Conservation (phyloP, 1,140 invertebrate species). For the Achatina immaculata region DNA sequence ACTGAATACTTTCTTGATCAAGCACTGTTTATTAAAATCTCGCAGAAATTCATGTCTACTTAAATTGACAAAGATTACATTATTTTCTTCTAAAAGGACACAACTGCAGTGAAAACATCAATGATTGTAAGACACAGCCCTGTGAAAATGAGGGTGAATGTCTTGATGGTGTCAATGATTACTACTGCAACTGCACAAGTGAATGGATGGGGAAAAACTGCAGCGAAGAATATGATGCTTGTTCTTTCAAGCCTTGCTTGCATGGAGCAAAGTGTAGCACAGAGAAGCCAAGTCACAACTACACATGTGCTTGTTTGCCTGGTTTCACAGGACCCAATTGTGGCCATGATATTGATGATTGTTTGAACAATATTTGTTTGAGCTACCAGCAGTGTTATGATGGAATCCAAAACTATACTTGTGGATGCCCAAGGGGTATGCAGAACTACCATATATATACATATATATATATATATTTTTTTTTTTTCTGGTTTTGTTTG, state of each 20-base stretch:
- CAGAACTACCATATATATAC: not conserved
- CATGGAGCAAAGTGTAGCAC: conserved; percentile 55
- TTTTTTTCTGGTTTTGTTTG: no score
- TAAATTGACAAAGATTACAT: no score
- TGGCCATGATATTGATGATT: conserved; percentile 55
- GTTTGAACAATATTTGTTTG: conserved; percentile 42
- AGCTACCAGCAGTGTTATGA: conserved; percentile 47
- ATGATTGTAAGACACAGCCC: conserved; percentile 71
- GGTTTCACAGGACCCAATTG: conserved; percentile 62
- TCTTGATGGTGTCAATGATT: conserved; percentile 84
- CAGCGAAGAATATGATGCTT: conserved; percentile 84
- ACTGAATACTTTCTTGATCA: no score
- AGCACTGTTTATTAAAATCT: no score
- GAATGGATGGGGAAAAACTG: conserved; percentile 79
- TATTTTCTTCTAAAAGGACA: no score
- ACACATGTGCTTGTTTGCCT: conserved; percentile 54
- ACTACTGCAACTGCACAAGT: conserved; percentile 63
- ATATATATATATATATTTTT: no score
- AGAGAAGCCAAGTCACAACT: conserved; percentile 38
- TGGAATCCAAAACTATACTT: conserved; percentile 45
- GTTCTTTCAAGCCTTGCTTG: conserved; percentile 71
- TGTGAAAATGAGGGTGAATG: conserved; percentile 57
- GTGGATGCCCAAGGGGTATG: conserved; percentile 54
- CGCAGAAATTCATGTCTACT: no score
- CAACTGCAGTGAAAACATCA: conserved; percentile 44